Base-by-base conservation (phyloP, 2,888 invertebrate genomes). In the Aphodius granarius region DNA sequence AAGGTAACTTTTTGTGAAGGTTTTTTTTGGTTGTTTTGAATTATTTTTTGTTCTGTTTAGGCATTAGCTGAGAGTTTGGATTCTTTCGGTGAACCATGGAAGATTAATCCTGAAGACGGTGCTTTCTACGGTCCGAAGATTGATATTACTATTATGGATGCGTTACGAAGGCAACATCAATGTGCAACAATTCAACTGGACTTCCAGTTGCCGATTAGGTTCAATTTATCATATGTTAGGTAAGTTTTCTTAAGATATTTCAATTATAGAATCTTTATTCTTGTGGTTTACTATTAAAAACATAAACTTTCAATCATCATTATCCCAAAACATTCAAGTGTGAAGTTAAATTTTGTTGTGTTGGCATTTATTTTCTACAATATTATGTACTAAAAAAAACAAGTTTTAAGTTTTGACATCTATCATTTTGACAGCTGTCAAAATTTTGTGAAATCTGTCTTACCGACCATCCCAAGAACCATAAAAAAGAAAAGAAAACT, bases 71-170 rank as follows among this genome's bases (percentile, higher is more conserved):
- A 96, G 21, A 95, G 97, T 73, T 90, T 99, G 64, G 91, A 98
- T 84, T 91, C 91, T 74, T 97, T 96, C 86, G 97, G 97, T 0
- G 88, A 91, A 81, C 92, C 94, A 0, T 99, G 98, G 98, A 93
- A 92, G 76, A 88, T 96, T 80, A 99, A 98, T 88, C 95, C 95
- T 0, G 94, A 95, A 0, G 99, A 99, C 88, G 99, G 99, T 0
- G 99, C 99, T 0, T 99, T 99, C 89, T 99, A 99, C 88, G 99
- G 99, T 0, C 99, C 99, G 0, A 99, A 99, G 90, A 98, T 99
- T 81, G 99, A 99, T 88, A 98, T 99, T 85, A 97, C 96, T 0
- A 96, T 99, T 79, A 92, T 90, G 86, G 99, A 99, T 87, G 99
- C 99, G 0, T 87, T 99, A 77, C 92, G 92, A 80, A 90, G 99